Percentiles rank a stretch among this genome's conserved stretches.
Conservation (phyloP, 1,140 invertebrate species). For the Phymorhynchus buccinoides region DNA sequence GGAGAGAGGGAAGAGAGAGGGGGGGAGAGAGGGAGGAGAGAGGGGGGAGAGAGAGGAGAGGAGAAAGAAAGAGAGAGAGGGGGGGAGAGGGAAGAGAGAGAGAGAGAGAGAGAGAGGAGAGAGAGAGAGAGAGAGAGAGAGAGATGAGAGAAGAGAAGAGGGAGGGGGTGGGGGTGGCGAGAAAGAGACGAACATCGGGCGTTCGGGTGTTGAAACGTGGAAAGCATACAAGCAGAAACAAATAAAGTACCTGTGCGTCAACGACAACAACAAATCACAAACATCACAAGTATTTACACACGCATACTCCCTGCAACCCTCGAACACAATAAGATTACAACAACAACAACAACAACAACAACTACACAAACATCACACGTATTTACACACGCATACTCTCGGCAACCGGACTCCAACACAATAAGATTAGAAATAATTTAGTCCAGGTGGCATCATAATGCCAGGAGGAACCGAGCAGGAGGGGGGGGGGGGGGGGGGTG, state of each 20-base stretch:
- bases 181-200: too few relatives aligned
- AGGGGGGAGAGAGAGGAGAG: background rate
- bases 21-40: too few relatives aligned
- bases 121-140: constrained; percentile 16
- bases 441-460: too few relatives aligned
- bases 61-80: background rate
- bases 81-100: background rate
- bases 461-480: too few relatives aligned
- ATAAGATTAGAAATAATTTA: too few relatives aligned
- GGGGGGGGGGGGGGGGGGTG: too few relatives aligned
- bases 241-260: too few relatives aligned
- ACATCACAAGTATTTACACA: background rate
- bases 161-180: constrained; percentile 1
- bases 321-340: too few relatives aligned
- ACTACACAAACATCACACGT: background rate
- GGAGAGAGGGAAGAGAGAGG: too few relatives aligned
- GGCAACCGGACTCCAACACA: too few relatives aligned
- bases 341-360: background rate
- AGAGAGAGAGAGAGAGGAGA: constrained; percentile 2
- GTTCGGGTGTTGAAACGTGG: too few relatives aligned
- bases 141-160: constrained; percentile 26
- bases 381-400: too few relatives aligned
- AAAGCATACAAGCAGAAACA: background rate
- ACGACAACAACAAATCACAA: background rate
- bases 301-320: background rate